Evolutionary conservation across 1,140 invertebrate genomes (phyloP), one percentile per base, ranked within the genome.

Genomic region (Sitodiplosis mosellana): DNA sequence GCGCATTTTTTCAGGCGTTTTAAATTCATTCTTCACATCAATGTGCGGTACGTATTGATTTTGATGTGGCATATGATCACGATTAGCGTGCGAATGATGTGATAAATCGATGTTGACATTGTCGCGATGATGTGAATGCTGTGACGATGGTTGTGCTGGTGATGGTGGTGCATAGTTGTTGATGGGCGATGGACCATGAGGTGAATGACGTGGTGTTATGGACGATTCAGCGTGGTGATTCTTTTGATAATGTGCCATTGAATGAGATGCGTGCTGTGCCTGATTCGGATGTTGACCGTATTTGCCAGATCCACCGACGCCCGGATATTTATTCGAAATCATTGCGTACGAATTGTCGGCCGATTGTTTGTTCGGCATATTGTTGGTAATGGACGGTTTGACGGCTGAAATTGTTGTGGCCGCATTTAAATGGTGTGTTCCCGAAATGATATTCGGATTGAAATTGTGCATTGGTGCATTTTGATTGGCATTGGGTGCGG

Each of bases 381-480:
- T 15, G 38, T 19, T 15, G 18, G 4, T n/a, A 54, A 55, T 44
- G 1, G 59, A 56, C 7, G 60, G 58, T 12, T 57, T 63, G 49
- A 73, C 69, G 17, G 62, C 65, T 22, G 61, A 52, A 53, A 60
- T 58, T 15, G 61, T 57, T 11, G 63, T 56, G n/a, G 58, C 56
- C 33, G 59, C 57, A 56, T 64, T 60, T 22, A 62, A 48, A 49
- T 64, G 59, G 51, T 43, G 41, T 43, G 41, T 27, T 27, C 27
- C 18, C 17, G 41, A n/a, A 18, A 19, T 43, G 18, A 21, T 40
- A 18, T n/a, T 18, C 37, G 3, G 17, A 5, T 3, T 27, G 10
- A 27, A 27, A 27, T 27, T 27, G 27, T 27, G 27, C 12, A 14
- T 38, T 38, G 15, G 15, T n/a, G 15, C 36, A 5, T 3, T 38